These are phyloP conservation scores for Pecten maximus DNA, from an alignment of 2,888 invertebrate species.

Conservation along the genomic window DNA sequence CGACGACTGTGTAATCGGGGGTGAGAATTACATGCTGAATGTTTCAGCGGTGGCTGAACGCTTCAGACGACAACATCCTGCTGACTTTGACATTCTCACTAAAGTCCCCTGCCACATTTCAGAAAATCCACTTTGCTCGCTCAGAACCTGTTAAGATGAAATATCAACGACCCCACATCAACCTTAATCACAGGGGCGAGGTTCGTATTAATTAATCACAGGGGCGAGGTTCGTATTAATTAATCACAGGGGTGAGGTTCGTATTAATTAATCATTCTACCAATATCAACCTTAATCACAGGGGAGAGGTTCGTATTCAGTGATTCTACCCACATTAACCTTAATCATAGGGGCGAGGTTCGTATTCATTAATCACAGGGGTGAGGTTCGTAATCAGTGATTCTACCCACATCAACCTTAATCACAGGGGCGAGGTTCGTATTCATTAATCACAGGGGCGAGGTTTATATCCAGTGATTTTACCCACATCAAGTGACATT, in stretches of 20 bases:
- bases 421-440: constrained; percentile 70
- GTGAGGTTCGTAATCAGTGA: too few relatives aligned
- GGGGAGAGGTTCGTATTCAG: too few relatives aligned
- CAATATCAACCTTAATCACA: too few relatives aligned
- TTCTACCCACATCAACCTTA: constrained; percentile 75
- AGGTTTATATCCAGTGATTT: too few relatives aligned
- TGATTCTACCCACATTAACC: constrained; percentile 76
- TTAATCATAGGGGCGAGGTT: constrained; percentile 69
- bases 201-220: too few relatives aligned
- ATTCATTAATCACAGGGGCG: too few relatives aligned
- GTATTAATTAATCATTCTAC: too few relatives aligned
- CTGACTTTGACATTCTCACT: constrained; percentile 71
- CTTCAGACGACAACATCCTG: constrained; percentile 67
- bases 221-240: too few relatives aligned
- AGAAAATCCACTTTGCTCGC: constrained; percentile 77
- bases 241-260: too few relatives aligned
- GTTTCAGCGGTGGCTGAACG: constrained; percentile 73
- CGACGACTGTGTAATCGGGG: constrained; percentile 76
- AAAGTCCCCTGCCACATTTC: constrained; percentile 78
- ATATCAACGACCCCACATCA: constrained; percentile 76
- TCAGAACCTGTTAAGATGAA: constrained; percentile 75
- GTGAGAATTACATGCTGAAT: constrained; percentile 76
- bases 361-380: too few relatives aligned
- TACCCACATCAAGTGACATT: too few relatives aligned
- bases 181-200: constrained; percentile 68